Evolutionary conservation across 2,888 invertebrate species (phyloP), one percentile per base, ranked within the genome.

Genomic region (Ceratothoa steindachneri): DNA sequence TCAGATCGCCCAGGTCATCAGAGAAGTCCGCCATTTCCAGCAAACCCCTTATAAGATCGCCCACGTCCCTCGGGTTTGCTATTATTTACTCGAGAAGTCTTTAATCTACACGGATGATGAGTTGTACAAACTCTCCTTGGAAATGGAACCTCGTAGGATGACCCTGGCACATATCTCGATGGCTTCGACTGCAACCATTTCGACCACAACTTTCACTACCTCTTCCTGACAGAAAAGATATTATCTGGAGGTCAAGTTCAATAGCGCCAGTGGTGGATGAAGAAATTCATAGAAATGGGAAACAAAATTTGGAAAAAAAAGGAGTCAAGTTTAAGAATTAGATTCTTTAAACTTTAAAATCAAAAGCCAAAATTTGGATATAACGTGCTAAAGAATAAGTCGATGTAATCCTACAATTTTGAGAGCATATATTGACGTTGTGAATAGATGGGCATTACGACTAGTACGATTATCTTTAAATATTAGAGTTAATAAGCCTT

Each of bases 1-100:
- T 22, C 85, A 94, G 93, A 92, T 95, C 83, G 94, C 95, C 3
- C 94, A 95, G 83, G 93, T 95, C 4, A 95, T 95, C 81, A 88
- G 94, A 70, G 95, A 95, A 85, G 93, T 95, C 80, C 88, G 93
- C 19, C 91, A 93, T 83, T 95, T 92, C 83, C 95, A 95, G 83
- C 93, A 94, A 84, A 93, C 93, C 0, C 91, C 93, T 0, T 95
- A 95, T 84, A 93, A 93, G 85, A 95, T 95, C 81, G 93, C 93
- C 82, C 89, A 91, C 82, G 92, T 91, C 81, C 87, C 89, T 24
- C 91, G 92, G 87, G 93, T 93, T 12, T 88, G 89, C 55, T 86
- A 86, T 81, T 95, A 94, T 84, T 86, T 95, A 7, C 85, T 95
- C 82, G 94, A 95, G 84, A 88, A 90, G 0, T 89, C 90, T 22